Base-by-base conservation (phyloP, 2,113 vertebrate species). In the Podarcis raffonei region DNA sequence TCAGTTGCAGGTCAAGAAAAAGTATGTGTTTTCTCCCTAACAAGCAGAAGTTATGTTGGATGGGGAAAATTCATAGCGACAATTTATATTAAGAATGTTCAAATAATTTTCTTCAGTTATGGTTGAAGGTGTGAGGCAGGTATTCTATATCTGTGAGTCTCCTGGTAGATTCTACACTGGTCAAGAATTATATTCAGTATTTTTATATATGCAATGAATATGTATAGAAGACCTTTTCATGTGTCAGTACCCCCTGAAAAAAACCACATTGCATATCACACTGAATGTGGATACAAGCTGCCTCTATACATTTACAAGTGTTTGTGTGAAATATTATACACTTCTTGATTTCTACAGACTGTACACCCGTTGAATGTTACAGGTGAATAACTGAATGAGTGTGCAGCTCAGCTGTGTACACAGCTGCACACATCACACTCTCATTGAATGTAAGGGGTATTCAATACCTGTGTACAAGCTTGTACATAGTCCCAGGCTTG, bases 1-100 rank as follows among this genome's bases (percentile, higher is more conserved):
- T 92, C 91, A 74, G 81, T 82, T n/a, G 87, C 84, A 89, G 66
- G 90, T 69, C 82, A 82, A 25, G 48, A 9, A 91, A 59, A 27
- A 25, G 57, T 90, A 25, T 65, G 3, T 65, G 59, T 83, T 88
- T 77, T 84, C 86, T 71, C 59, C 86, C 27, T 89, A 87, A 75
- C 74, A 78, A 87, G 5, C 53, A 87, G 62, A 92, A 90, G 35
- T 75, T 39, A 84, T 30, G 16, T 68, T 91, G 80, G 35, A 12
- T 6, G 74, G 32, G 53, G 71, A 42, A 30, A 87, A 79, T 83
- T 27, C 68, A 37, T 81, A 83, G 78, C 3, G 69, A 23, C 71
- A 75, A 68, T 91, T 37, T 84, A 89, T 35, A 74, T 35, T 23
- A 89, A 88, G 5, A 0, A 0, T 65, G 12, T 32, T 37, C 39